Conservation (phyloP, 2,888 invertebrate genomes). For the Aelia acuminata region DNA sequence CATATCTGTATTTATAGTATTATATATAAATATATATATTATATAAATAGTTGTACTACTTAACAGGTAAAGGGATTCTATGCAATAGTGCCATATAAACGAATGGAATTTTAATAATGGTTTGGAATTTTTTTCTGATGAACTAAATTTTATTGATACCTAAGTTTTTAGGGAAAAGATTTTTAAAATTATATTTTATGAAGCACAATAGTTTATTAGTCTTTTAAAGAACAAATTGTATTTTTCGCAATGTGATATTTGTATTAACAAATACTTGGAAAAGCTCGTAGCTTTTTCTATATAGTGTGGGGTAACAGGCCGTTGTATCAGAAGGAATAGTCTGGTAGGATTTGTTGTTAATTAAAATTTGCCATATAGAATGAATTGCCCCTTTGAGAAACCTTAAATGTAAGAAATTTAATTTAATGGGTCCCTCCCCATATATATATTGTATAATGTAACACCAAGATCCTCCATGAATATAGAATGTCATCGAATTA, state of each 20-base stretch:
- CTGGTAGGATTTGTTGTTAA: constrained; percentile 41
- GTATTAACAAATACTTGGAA: constrained; percentile 62
- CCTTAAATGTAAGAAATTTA: constrained; percentile 39
- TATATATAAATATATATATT: constrained; percentile 59
- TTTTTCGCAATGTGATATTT: constrained; percentile 65
- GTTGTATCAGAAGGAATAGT: constrained; percentile 57
- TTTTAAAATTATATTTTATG: constrained; percentile 63
- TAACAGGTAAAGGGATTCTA: constrained; percentile 56
- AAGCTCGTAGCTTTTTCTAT: constrained; percentile 61
- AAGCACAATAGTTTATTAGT: constrained; percentile 62
- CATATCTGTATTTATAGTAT: constrained; percentile 59
- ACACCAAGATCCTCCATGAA: constrained; percentile 57
- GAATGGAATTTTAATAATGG: constrained; percentile 18
- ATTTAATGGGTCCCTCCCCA: constrained; percentile 53
- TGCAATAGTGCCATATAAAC: constrained; percentile 59
- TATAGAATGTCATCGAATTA: constrained; percentile 57
- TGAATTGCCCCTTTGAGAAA: constrained; percentile 54
- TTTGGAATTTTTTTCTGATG: constrained; percentile 55
- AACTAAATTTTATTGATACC: constrained; percentile 51
- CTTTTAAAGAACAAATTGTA: constrained; percentile 61
- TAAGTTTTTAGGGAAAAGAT: constrained; percentile 54
- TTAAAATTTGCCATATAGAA: constrained; percentile 56
- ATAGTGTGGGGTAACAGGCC: constrained; percentile 58
- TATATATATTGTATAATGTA: constrained; percentile 58
- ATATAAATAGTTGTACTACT: constrained; percentile 56